Evolutionary conservation across 2,113 vertebrate species (phyloP), one percentile per base, ranked within the genome.

Genomic region (Asarcornis scutulata): DNA sequence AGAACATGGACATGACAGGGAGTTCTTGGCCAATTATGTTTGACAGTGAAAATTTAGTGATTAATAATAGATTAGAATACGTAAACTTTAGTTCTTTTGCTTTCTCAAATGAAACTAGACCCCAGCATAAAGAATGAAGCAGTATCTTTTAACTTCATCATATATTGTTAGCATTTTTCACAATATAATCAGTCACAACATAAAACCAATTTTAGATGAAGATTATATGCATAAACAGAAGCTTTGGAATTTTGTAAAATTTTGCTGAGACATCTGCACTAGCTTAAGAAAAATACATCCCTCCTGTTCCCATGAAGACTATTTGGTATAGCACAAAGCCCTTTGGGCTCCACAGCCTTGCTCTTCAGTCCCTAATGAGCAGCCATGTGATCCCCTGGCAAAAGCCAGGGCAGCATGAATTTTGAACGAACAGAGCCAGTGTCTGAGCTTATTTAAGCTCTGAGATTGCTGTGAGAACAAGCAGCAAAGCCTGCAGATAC

Each of bases 391-490:
- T 84, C 46, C 78, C 34, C 68, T 56, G 85, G 88, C 66, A 59
- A 94, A 95, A 90, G 52, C 52, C 66, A 72, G 52, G 56, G 74
- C 50, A 44, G 46, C 69, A 72, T 79, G 79, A 93, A 89, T 95
- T 96, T 86, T 83, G 89, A 96, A 81, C 83, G 58, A 89, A 46
- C 36, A 66, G 88, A 93, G 77, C 31, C 62, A 42, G 32, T 75
- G 60, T 50, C 73, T 94, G 91, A 96, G 86, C 73, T 93, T 74
- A 89, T 95, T 96, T 95, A 91, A 97, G 91, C 96, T 89, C 88
- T 29, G 83, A 88, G 95, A 91, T 55, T 79, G 86, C 84, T 92
- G 79, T 87, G 64, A 94, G 90, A 89, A 44, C 89, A 94, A 67
- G 50, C 48, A 93, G 69, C 42, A 96, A 88, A 94, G 78, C 81